Conservation (phyloP, 2,113 vertebrate species). For the Odontophorus gujanensis region DNA sequence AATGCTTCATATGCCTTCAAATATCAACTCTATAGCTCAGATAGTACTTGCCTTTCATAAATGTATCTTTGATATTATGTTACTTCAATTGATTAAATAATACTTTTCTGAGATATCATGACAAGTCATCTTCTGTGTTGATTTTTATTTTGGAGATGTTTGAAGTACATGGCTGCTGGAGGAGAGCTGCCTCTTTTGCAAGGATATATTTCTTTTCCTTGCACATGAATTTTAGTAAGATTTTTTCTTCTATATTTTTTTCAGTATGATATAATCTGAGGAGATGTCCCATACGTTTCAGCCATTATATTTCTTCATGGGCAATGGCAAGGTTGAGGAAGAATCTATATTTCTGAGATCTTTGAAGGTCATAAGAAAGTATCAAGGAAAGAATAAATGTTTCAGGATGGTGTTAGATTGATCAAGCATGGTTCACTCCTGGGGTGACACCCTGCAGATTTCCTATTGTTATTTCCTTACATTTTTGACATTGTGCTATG, state of each 20-base stretch:
- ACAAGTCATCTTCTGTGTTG: background rate
- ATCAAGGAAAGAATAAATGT: background rate
- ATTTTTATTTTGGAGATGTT: conserved; percentile 30
- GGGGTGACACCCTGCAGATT: background rate
- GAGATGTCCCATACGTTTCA: background rate
- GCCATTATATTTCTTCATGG: conserved; percentile 19
- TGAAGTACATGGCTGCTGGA: background rate
- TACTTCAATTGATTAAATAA: background rate
- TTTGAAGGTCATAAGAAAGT: conserved; percentile 26
- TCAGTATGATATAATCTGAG: background rate
- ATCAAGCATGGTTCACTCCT: conserved; percentile 37
- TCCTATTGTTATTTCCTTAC: background rate
- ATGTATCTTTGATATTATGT: conserved; percentile 1
- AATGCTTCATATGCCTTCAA: background rate
- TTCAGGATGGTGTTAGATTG: background rate
- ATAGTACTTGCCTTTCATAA: background rate
- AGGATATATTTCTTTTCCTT: background rate
- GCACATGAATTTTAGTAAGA: background rate
- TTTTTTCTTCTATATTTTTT: conserved; percentile 29
- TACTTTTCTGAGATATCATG: background rate
- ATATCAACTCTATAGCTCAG: background rate
- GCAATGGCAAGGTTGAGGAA: conserved; percentile 24
- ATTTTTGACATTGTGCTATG: background rate
- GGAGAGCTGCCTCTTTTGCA: background rate
- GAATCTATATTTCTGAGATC: conserved; percentile 20